A percentile compares a stretch with the other conserved stretches of the same genome.
Evolutionary conservation across 2,888 invertebrate genomes (phyloP).

Genomic region (Mellilla xanthometata): DNA sequence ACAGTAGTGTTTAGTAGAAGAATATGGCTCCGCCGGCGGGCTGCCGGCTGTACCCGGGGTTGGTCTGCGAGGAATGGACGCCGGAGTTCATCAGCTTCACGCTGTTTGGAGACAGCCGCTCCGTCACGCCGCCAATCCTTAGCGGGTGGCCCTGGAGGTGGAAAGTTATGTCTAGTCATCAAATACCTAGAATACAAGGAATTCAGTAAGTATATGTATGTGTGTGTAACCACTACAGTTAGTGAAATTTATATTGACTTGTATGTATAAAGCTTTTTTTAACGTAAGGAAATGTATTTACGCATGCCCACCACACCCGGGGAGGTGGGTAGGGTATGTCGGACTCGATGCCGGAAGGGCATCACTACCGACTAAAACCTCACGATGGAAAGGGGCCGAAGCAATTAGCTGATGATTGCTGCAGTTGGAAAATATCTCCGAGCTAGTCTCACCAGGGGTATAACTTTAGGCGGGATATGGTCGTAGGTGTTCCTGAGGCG

Average conservation of each 20-base stretch:
- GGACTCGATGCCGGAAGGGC: too few species aligned
- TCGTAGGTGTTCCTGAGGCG: conserved; percentile 85
- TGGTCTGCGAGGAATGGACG: conserved; percentile 90
- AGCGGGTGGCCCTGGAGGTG: conserved; percentile 80
- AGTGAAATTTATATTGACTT: too few species aligned
- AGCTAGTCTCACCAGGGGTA: conserved; percentile 61
- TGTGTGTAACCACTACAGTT: too few species aligned
- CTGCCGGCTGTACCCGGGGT: conserved; percentile 91
- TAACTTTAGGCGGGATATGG: conserved; percentile 58
- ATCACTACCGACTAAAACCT: too few species aligned
- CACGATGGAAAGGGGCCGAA: too few species aligned
- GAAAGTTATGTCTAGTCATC: conserved; percentile 37
- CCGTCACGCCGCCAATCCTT: conserved; percentile 83
- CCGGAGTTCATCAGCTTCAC: conserved; percentile 92
- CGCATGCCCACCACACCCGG: too few species aligned
- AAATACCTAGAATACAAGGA: too few species aligned
- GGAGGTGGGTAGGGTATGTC: too few species aligned
- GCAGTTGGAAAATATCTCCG: conserved; percentile 35
- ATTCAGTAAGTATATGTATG: too few species aligned
- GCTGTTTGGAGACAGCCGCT: conserved; percentile 86
- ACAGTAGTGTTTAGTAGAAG: not conserved
- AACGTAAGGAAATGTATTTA: too few species aligned
- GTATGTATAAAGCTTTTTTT: too few species aligned
- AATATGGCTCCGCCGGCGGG: conserved; percentile 86
- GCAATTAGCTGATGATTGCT: conserved; percentile 83